A percentile compares a stretch with the other conserved stretches of the same genome.
Conservation (phyloP, 2,888 invertebrate species). For the Phoronis australis region DNA sequence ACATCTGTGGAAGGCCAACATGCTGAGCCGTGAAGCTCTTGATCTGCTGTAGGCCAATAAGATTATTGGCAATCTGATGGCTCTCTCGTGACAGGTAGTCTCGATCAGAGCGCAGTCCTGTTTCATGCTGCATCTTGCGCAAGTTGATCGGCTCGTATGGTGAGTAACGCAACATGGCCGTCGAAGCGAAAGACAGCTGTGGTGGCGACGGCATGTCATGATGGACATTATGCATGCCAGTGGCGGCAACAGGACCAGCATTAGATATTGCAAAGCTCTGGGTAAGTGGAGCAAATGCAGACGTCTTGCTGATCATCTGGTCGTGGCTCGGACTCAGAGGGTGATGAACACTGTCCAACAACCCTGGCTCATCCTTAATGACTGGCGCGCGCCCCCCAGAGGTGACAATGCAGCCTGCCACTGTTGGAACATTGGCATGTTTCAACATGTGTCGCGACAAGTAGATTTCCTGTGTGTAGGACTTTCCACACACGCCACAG, state of each 20-base stretch:
- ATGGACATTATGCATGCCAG: conserved; percentile 18
- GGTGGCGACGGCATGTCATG: conserved; percentile 33
- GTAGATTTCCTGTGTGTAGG: conserved; percentile 99
- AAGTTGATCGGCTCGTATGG: conserved; percentile 86
- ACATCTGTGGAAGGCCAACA: too few species aligned
- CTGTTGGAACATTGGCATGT: too few species aligned
- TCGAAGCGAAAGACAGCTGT: conserved; percentile 47
- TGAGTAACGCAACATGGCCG: conserved; percentile 58
- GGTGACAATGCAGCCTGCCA: too few species aligned
- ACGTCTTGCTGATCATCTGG: not conserved
- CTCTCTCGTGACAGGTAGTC: conserved; percentile 25
- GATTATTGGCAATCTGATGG: conserved; percentile 37
- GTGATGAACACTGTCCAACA: conserved; percentile 24
- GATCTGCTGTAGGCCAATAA: conserved; percentile 78
- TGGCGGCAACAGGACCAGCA: too few species aligned
- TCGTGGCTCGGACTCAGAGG: not conserved
- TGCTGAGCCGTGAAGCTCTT: conserved; percentile 64
- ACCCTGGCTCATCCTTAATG: conserved; percentile 6
- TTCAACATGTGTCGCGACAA: conserved; percentile 99
- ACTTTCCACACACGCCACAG: conserved; percentile 98
- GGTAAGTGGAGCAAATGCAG: not conserved
- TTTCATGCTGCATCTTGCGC: conserved; percentile 59
- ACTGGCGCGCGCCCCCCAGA: conserved; percentile 17
- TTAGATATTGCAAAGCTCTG: too few species aligned
- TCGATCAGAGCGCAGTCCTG: conserved; percentile 16